phyloP scores from a whole-genome alignment of 2,113 vertebrate genomes.

The Hyaena hyaena region DNA sequence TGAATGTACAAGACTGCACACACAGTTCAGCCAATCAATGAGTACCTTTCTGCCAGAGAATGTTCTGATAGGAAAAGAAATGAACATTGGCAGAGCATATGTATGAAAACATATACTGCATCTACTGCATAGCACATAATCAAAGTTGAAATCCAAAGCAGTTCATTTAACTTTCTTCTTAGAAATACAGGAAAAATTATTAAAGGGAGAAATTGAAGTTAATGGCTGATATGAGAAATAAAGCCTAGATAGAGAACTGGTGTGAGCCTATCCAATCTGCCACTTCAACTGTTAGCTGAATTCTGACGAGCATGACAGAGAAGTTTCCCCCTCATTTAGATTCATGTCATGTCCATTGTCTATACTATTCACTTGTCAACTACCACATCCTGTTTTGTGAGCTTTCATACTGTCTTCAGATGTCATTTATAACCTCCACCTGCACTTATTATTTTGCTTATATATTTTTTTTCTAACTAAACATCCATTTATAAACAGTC shows the following conservation, averaged over 20 bases:
- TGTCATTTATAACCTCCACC: neutral
- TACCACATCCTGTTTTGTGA: neutral
- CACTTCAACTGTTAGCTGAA: neutral
- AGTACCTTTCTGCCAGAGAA: neutral
- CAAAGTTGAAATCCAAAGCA: neutral
- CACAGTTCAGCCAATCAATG: neutral
- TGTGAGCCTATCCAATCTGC: neutral
- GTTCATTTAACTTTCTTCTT: neutral
- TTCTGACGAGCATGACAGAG: neutral
- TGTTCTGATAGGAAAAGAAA: neutral
- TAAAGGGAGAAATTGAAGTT: neutral
- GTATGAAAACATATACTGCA: neutral
- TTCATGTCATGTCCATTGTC: neutral
- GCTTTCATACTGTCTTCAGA: constrained; percentile 6
- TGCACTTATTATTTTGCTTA: neutral
- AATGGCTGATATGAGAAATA: neutral
- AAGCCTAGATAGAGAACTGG: neutral
- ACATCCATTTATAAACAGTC: neutral
- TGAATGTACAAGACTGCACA: neutral
- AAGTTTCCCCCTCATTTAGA: neutral
- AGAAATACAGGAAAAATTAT: neutral
- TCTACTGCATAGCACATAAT: neutral
- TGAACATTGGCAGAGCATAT: neutral
- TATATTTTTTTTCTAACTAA: constrained; percentile 51
- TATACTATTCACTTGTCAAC: neutral